These are phyloP conservation scores for Lordiphosa andalusiaca DNA, from an alignment of 2,888 invertebrate genomes.

Conservation along the genomic window DNA sequence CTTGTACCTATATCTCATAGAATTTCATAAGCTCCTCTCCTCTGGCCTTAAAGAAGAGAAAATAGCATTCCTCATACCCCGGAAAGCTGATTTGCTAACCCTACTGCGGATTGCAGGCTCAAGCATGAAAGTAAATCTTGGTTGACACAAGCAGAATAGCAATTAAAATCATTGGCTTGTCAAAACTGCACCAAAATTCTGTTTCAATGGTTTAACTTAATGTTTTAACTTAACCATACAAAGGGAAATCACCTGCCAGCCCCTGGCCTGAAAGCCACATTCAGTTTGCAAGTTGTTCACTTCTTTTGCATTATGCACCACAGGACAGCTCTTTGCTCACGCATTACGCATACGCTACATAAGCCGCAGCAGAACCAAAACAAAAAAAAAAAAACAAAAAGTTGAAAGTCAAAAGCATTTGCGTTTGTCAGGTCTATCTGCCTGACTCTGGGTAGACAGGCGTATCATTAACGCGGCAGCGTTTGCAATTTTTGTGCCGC, in stretches of 20 bases:
- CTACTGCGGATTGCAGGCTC: no score
- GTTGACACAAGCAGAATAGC: no score
- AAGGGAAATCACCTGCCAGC: constrained; percentile 3
- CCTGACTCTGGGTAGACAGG: constrained; percentile 46
- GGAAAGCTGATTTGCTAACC: no score
- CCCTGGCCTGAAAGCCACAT: constrained; percentile 2
- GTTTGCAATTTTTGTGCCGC: constrained; percentile 63
- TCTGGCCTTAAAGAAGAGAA: no score
- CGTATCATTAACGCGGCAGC: constrained; percentile 64
- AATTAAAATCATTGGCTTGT: no score
- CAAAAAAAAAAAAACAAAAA: no score
- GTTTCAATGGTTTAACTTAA: no score
- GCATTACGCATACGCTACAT: constrained; percentile 18
- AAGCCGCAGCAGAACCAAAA: not conserved
- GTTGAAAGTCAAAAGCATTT: constrained; percentile 9
- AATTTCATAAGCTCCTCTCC: no score
- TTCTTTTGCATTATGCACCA: constrained; percentile 21
- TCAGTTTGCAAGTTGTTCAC: constrained; percentile 3
- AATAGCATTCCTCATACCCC: no score
- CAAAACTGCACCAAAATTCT: no score
- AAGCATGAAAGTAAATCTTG: no score
- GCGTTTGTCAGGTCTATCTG: constrained; percentile 12
- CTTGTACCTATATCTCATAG: no score
- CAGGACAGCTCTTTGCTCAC: constrained; percentile 2
- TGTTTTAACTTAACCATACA: not conserved